Evolutionary conservation across 2,888 invertebrate species (phyloP), one percentile per base, ranked within the genome.

Genomic region (Helleia helle): DNA sequence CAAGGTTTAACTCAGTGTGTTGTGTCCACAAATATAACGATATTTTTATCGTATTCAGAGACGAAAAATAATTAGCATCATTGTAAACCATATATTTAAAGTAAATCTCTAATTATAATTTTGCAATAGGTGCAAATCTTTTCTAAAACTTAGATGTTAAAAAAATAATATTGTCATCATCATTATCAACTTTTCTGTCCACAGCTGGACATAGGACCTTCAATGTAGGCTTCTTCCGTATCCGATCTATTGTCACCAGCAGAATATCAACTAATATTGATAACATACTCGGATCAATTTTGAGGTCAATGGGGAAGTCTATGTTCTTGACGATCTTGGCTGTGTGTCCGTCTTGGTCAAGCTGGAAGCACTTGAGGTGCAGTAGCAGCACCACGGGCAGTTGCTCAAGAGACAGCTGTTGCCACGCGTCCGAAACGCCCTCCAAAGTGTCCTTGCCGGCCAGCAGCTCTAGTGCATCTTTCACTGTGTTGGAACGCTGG

Each of bases 361-460:
- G 93, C 67, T 97, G 94, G 81, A 98, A 97, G 83, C 96, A 94
- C 76, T 98, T 98, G 43, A 98, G 87, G 71, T 98, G 97, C 51
- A 98, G 83, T 54, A 98, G 89, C 31, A 98, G 86, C 1, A 97
- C 93, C 3, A 93, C 90, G 0, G 97, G 98, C 47, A 97, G 74
- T 65, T 95, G 93, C 59, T 97, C 97, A 13, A 98, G 72, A 7
- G 93, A 92, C 41, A 94, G 89, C 71, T 96, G 95, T 62, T 95
- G 94, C 90, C 94, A 95, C 0, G 96, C 96, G 54, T 95, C 93
- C 0, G 93, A 93, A 47, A 94, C 93, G 9, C 96, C 97, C 70
- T 95, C 94, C 6, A 97, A 77, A 37, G 91, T 90, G 66, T 96
- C 96, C 53, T 92, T 93, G 8, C 91, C 91, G 1, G 95, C 94